Conservation (phyloP, 2,888 invertebrate species). For the Andrena flavipes region DNA sequence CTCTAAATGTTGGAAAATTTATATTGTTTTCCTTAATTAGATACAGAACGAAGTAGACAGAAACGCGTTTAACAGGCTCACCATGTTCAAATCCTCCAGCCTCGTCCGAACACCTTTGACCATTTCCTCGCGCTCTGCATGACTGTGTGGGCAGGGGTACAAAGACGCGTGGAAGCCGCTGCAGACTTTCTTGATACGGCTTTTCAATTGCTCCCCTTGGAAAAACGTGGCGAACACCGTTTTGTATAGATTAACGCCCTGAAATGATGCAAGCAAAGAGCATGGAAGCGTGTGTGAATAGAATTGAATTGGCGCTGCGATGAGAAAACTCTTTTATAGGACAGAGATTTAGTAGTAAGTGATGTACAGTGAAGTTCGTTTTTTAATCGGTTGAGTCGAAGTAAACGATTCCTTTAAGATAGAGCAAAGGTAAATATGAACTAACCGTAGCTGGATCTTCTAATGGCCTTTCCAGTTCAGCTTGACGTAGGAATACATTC, state of each 20-base stretch:
- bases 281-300: neutral
- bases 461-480: conserved; percentile 93
- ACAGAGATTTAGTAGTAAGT: too few relatives aligned
- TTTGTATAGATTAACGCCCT: conserved; percentile 96
- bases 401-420: neutral
- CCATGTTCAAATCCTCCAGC: conserved; percentile 94
- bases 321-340: neutral
- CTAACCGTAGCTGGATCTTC: conserved; percentile 94
- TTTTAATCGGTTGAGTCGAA: neutral
- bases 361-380: too few relatives aligned
- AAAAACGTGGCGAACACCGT: conserved; percentile 95
- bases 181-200: conserved; percentile 96
- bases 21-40: neutral
- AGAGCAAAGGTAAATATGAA: conserved; percentile 9
- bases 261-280: conserved; percentile 69
- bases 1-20: too few relatives aligned
- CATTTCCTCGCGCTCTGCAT: conserved; percentile 94
- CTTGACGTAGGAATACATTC: conserved; percentile 94
- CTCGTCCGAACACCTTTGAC: conserved; percentile 95
- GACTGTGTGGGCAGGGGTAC: conserved; percentile 96
- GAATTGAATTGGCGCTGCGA: neutral
- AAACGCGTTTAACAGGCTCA: conserved; percentile 76
- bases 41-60: conserved; percentile 15
- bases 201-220: conserved; percentile 97
- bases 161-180: conserved; percentile 96